These are phyloP conservation scores for Onchidella celtica DNA, from an alignment of 2,888 invertebrate genomes.

Conservation along the genomic window DNA sequence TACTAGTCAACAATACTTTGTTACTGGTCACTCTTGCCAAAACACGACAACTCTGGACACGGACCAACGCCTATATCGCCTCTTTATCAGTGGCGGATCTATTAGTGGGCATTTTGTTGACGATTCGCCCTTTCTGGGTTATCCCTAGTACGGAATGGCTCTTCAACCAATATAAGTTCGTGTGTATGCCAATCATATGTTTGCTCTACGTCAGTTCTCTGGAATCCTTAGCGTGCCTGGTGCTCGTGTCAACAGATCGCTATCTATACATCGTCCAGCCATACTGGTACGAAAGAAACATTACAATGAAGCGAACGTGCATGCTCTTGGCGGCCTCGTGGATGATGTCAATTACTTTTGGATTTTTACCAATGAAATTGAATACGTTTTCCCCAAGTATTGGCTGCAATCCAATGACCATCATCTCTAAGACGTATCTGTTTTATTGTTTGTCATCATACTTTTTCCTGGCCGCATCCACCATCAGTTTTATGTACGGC, in stretches of 20 bases:
- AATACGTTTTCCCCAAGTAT: conserved; percentile 5
- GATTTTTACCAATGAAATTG: conserved; percentile 2
- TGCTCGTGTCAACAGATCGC: conserved; percentile 12
- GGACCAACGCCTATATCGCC: conserved; percentile 29
- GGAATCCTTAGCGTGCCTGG: conserved; percentile 14
- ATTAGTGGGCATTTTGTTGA: background rate
- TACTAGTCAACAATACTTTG: conserved; percentile 18
- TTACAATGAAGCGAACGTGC: background rate
- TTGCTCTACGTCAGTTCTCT: conserved; percentile 23
- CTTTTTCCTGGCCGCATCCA: conserved; percentile 32
- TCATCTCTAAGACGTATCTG: conserved; percentile 16
- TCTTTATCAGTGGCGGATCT: conserved; percentile 23
- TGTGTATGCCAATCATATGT: conserved; percentile 15
- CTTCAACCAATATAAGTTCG: conserved; percentile 24
- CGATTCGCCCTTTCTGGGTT: conserved; percentile 21
- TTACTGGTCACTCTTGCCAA: conserved; percentile 9
- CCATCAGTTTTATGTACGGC: conserved; percentile 38
- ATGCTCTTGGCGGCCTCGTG: background rate
- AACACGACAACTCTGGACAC: conserved; percentile 11
- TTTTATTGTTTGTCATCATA: background rate
- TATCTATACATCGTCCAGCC: conserved; percentile 28
- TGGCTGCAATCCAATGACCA: conserved; percentile 22
- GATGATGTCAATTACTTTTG: background rate
- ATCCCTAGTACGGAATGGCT: background rate
- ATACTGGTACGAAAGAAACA: conserved; percentile 29